Percentiles rank a stretch among this genome's conserved stretches.
phyloP scores from a whole-genome alignment of 2,797 vertebrate species.

The Epinephelus malabaricus region DNA sequence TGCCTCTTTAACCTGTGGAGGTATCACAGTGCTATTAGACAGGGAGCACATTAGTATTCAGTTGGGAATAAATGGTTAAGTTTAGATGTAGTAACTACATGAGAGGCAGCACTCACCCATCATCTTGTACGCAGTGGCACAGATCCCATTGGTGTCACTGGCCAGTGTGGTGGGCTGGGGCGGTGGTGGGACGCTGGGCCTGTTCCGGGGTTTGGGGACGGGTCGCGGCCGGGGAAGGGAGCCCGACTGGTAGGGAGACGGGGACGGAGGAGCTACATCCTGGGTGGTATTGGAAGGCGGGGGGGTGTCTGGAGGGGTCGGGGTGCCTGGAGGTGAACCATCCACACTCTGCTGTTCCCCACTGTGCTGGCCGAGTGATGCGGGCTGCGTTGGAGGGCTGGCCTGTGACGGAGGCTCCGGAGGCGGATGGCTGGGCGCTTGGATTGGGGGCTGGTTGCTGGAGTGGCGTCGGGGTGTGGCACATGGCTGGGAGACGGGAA shows the following conservation, averaged over 20 bases:
- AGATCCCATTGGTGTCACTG: slow-evolving; percentile 77
- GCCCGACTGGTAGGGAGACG: slow-evolving; percentile 83
- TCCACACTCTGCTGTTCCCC: slow-evolving; percentile 80
- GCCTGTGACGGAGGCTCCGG: slow-evolving; percentile 92
- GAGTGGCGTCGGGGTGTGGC: slow-evolving; percentile 89
- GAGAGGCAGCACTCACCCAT: slow-evolving; percentile 80
- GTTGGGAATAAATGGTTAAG: slow-evolving; percentile 2
- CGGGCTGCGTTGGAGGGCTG: slow-evolving; percentile 76
- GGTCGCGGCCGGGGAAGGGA: slow-evolving; percentile 91
- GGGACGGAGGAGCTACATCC: slow-evolving; percentile 76
- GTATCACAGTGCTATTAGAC: slow-evolving; percentile 86
- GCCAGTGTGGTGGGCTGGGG: slow-evolving; percentile 87
- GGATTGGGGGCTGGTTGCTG: slow-evolving; percentile 90
- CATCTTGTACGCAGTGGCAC: slow-evolving; percentile 86
- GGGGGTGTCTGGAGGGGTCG: slow-evolving; percentile 92
- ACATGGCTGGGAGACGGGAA: slow-evolving; percentile 78
- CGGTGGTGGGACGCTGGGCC: slow-evolving; percentile 93
- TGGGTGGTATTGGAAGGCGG: slow-evolving; percentile 73
- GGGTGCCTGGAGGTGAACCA: slow-evolving; percentile 89
- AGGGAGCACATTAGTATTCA: slow-evolving; percentile 52
- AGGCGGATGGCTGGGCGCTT: slow-evolving; percentile 94
- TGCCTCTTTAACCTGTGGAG: slow-evolving; percentile 91
- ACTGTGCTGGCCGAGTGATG: slow-evolving; percentile 3
- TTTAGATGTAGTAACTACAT: accelerated
- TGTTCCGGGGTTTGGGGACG: slow-evolving; percentile 93